Base-by-base conservation (phyloP, 2,113 vertebrate genomes). In the Elanoides forficatus region DNA sequence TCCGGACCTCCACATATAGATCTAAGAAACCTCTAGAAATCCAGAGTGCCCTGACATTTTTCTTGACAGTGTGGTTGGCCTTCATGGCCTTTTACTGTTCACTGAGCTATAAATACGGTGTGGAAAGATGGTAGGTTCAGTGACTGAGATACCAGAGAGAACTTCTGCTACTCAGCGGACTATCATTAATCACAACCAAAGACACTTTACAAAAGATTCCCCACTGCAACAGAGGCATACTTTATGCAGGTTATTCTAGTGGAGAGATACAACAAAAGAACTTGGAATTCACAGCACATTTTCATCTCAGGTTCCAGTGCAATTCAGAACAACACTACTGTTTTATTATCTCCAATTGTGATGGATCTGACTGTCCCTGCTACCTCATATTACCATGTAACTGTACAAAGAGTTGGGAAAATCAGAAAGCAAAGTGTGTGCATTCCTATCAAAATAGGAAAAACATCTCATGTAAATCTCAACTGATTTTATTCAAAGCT, bases 61-160 rank as follows among this genome's bases (percentile, higher is more conserved):
- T 92, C 73, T 63, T 43, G 30, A 72, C 20, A 52, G 13, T 8
- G 17, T 59, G 20, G 29, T 15, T 81, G 50, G 43, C 60, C 29
- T 85, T 47, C 32, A 34, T 16, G 47, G 58, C 14, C 56, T 90
- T 90, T 65, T 52, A 42, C 65, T 55, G 29, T 42, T 88, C 84
- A 48, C 36, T 25, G 17, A 21, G 52, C 14, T 48, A 58, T 10
- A 81, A 76, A 91, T 22, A 73, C 0, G 0, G 10, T 9, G 5
- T 38, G 53, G 38, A 73, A 70, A 94, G 30, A 38, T 6, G 8
- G 23, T 10, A 79, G 13, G 32, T 63, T 83, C 67, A 50, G 60
- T 40, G 29, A 62, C 40, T n/a, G 27, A 76, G 75, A 82, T 9
- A 90, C 11, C 32, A 73, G 2, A 72, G 9, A 58, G 27, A 67